Base-by-base conservation (phyloP, 53 echinoderm and acorn worm species). In the Henricia sp. region DNA sequence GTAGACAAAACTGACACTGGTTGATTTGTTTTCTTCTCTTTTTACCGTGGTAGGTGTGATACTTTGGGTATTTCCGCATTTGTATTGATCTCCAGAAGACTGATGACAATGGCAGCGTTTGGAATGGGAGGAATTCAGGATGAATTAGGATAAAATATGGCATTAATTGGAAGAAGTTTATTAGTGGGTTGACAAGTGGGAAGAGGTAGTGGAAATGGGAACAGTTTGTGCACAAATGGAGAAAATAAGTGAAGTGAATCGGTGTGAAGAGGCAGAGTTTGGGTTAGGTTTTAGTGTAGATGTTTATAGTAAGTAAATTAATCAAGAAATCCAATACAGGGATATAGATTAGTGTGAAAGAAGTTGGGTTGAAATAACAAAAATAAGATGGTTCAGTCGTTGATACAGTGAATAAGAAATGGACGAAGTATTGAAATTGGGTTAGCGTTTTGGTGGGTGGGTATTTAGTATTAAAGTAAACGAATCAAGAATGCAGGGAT, bases 1-100 rank as follows among this genome's bases (percentile, higher is more conserved):
- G 36, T 52, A 42, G 52, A 73, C 51, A 73, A 37, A n/a, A 54
- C 23, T 13, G 27, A 32, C 29, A 8, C 16, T 16, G 29, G 14
- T 28, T 13, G 6, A 13, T 29, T 34, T 29, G 52, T 52, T 17
- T n/a, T 1, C 24, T 51, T 51, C 33, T 51, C 25, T 16, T 71
- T 82, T 95, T 95, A 95, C 96, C 93, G 86, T 95, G 96, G 83
- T 95, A 95, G 11, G 96, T 95, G 77, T 95, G 96, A 74, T 95
- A 95, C 88, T 95, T 95, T 43, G 96, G 96, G 36, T 95, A 95
- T 86, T 93, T 95, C 96, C 96, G 63, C 96, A 95, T 95, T 91
- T 95, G 96, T 80, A 95, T 95, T 26, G 96, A 95, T 72, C 93
- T 86, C 96, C 96, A 95, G 88, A 95, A 95, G 69, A 95, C 93